A percentile compares a stretch with the other conserved stretches of the same genome.
These are phyloP conservation scores for Apocrypta bakeri DNA, from an alignment of 1,140 invertebrate species.

Conservation along the genomic window DNA sequence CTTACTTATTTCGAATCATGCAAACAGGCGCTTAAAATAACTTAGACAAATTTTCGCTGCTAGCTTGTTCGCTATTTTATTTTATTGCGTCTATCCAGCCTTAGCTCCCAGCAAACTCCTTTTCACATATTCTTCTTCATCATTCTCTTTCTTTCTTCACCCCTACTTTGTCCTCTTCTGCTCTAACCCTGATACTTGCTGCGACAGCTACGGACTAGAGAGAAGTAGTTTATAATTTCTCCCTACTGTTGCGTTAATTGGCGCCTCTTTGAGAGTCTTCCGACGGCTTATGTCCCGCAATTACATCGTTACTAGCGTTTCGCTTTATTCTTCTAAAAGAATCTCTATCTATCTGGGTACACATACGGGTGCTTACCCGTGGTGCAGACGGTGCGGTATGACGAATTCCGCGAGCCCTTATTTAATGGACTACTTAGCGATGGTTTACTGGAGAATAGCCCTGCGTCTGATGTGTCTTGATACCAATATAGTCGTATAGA, in stretches of 20 bases:
- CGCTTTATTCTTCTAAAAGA: not conserved
- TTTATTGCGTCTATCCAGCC: no score
- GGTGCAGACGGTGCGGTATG: no score
- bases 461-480: not conserved
- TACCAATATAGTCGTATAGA: not conserved
- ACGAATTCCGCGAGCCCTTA: conserved; percentile 9
- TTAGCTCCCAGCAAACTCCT: not conserved
- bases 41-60: not conserved
- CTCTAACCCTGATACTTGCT: not conserved
- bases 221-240: conserved; percentile 17
- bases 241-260: conserved; percentile 32
- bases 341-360: not conserved
- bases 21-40: not conserved
- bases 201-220: not conserved
- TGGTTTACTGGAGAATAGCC: not conserved
- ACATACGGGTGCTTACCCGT: not conserved
- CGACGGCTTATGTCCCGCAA: conserved; percentile 15
- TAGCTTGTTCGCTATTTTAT: no score
- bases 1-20: not conserved
- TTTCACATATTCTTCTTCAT: not conserved
- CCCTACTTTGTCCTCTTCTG: not conserved
- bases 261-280: conserved; percentile 41
- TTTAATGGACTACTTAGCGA: conserved; percentile 28
- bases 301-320: not conserved
- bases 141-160: not conserved